Evolutionary conservation across 2,113 vertebrate genomes (phyloP).

Genomic region (Ictalurus punctatus): DNA sequence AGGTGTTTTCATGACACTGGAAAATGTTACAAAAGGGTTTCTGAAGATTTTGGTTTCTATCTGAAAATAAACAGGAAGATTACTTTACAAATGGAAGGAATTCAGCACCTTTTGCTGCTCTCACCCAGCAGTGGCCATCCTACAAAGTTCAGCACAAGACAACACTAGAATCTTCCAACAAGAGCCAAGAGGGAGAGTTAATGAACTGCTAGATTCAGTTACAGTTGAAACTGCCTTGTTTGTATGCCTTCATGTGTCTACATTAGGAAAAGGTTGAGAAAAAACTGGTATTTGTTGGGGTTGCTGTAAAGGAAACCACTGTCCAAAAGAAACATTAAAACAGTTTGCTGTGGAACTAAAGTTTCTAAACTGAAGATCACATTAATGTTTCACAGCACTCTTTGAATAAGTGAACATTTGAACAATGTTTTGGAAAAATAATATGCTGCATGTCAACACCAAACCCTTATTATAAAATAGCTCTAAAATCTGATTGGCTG

Average conservation of each 20-base stretch:
- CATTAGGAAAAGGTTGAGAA: background rate
- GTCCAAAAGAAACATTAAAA: background rate
- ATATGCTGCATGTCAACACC: background rate
- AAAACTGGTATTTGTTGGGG: background rate
- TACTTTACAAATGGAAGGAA: constrained; percentile 1
- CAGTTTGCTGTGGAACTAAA: background rate
- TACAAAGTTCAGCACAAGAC: constrained; percentile 8
- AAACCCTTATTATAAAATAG: background rate
- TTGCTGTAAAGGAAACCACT: background rate
- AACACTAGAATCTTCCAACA: constrained; percentile 8
- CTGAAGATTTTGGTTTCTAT: background rate
- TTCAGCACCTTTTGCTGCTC: background rate
- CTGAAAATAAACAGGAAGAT: constrained; percentile 8
- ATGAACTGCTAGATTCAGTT: background rate
- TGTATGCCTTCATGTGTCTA: background rate
- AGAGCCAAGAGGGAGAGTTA: background rate
- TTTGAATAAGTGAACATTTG: background rate
- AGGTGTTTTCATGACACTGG: background rate
- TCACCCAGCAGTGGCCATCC: background rate
- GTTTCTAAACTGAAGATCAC: background rate
- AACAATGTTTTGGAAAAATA: background rate
- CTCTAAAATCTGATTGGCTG: background rate
- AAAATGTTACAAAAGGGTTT: background rate
- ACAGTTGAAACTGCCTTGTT: background rate
- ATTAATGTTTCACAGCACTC: background rate